Evolutionary conservation across 2,888 invertebrate species (phyloP).

Genomic region (Epirrhoe alternata): DNA sequence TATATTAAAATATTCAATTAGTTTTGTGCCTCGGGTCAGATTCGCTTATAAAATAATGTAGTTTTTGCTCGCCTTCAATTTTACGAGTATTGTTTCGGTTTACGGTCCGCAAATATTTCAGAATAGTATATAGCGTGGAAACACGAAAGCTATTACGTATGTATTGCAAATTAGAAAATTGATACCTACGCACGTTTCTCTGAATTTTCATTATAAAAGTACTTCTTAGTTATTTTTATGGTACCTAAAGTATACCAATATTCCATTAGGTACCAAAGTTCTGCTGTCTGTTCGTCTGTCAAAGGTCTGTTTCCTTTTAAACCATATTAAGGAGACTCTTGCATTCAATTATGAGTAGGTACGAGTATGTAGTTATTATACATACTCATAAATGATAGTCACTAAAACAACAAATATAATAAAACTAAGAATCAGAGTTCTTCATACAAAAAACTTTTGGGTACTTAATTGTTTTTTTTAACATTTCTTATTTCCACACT

Average conservation of each 20-base stretch:
- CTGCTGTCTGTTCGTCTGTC: too few relatives aligned
- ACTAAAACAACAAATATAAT: too few relatives aligned
- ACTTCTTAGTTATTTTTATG: too few relatives aligned
- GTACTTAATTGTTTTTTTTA: background rate
- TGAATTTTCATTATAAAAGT: background rate
- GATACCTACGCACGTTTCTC: background rate
- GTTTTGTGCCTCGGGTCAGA: slow-evolving; percentile 21
- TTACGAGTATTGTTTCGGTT: slow-evolving; percentile 7
- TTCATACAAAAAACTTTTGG: too few relatives aligned
- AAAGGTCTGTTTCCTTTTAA: too few relatives aligned
- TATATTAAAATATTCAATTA: slow-evolving; percentile 31
- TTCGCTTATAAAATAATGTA: slow-evolving; percentile 24
- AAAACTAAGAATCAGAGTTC: too few relatives aligned
- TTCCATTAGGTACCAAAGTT: too few relatives aligned
- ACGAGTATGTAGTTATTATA: too few relatives aligned
- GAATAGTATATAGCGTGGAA: slow-evolving; percentile 8
- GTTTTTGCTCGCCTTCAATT: slow-evolving; percentile 19
- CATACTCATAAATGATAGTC: too few relatives aligned
- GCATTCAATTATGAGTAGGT: too few relatives aligned
- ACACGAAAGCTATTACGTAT: slow-evolving; percentile 7
- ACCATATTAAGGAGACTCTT: too few relatives aligned
- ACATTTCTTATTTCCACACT: background rate
- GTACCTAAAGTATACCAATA: too few relatives aligned
- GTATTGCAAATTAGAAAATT: background rate
- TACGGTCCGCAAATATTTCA: slow-evolving; percentile 8